phyloP scores from a whole-genome alignment of 2,888 invertebrate species.

The Homarus gammarus region DNA sequence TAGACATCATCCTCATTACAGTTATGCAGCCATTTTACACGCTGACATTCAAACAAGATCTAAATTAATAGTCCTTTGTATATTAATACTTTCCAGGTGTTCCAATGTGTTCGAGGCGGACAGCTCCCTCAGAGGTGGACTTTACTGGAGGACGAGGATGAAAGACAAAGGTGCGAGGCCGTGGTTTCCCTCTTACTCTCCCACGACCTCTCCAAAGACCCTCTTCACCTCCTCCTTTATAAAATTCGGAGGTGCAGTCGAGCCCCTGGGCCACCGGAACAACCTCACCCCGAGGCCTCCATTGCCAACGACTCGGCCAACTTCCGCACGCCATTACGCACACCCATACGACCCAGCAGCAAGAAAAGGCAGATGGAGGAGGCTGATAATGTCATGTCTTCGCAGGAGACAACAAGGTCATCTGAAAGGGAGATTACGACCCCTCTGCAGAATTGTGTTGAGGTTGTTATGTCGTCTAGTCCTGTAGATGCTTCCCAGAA shows the following conservation, averaged over 20 bases:
- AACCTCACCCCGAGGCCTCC: not conserved
- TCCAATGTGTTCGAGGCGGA: slow-evolving; percentile 46
- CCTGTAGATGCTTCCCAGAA: not conserved
- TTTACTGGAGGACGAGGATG: slow-evolving; percentile 43
- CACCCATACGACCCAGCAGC: not conserved
- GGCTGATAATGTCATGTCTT: not conserved
- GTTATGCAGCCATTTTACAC: too few species aligned
- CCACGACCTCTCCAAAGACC: slow-evolving; percentile 11
- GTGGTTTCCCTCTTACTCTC: slow-evolving; percentile 47
- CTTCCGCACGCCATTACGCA: not conserved
- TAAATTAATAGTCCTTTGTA: too few species aligned
- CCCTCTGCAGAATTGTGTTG: not conserved
- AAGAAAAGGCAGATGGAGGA: not conserved
- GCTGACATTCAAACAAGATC: too few species aligned
- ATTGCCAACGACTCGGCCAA: not conserved
- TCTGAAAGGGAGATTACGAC: not conserved
- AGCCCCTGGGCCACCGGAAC: not conserved
- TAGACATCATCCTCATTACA: too few species aligned
- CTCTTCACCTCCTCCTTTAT: slow-evolving; percentile 21
- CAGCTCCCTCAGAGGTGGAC: slow-evolving; percentile 47
- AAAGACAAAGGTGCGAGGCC: slow-evolving; percentile 36
- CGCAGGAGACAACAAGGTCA: not conserved
- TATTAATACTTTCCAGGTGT: slow-evolving; percentile 50
- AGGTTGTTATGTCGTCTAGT: not conserved
- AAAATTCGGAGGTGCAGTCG: slow-evolving; percentile 15